Evolutionary conservation across 2,888 invertebrate genomes (phyloP).

Genomic region (Linhomoeus sp.): DNA sequence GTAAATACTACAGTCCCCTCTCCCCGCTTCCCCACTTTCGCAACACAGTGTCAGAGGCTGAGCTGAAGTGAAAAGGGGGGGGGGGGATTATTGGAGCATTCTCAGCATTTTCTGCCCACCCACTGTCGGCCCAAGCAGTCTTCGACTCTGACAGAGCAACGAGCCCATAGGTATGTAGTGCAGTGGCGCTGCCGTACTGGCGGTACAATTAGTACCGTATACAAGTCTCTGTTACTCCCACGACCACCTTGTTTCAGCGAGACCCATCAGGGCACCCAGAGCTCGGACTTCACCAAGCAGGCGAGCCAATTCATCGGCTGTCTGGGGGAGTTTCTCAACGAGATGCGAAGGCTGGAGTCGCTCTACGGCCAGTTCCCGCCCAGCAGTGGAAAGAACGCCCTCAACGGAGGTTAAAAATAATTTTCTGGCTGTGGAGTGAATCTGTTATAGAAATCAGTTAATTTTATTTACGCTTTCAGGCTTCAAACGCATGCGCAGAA

Average conservation of each 20-base stretch:
- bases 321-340: slow-evolving; percentile 19
- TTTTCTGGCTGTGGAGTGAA: no score
- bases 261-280: neutral
- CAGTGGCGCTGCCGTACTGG: no score
- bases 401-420: neutral
- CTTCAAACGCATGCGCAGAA: no score
- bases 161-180: no score
- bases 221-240: neutral
- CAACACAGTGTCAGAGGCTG: neutral
- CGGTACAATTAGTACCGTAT: no score
- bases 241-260: neutral
- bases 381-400: slow-evolving; percentile 7
- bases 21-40: no score
- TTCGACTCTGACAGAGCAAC: no score
- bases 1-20: no score
- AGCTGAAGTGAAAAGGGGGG: neutral
- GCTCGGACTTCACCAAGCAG: slow-evolving; percentile 19
- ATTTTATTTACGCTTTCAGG: no score
- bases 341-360: slow-evolving; percentile 21
- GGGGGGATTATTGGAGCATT: neutral
- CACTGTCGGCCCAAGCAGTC: no score
- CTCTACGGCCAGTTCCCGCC: slow-evolving; percentile 14
- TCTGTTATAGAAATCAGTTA: no score
- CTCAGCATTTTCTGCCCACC: no score
- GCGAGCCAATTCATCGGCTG: slow-evolving; percentile 26